These are phyloP conservation scores for Axis porcinus DNA, from an alignment of 2,113 vertebrate genomes.

Conservation along the genomic window DNA sequence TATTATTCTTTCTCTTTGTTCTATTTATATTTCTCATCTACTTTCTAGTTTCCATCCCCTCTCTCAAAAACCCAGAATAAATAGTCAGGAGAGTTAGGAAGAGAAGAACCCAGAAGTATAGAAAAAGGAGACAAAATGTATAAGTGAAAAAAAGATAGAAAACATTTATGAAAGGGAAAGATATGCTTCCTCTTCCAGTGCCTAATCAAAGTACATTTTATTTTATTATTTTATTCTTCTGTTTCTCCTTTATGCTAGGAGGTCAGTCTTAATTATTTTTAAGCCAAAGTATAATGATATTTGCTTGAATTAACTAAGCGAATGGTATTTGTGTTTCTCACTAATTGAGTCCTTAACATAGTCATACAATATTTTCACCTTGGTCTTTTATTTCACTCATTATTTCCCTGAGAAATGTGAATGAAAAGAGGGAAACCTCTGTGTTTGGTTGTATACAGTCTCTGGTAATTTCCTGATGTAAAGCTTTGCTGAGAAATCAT, in stretches of 20 bases:
- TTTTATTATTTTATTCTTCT: neutral
- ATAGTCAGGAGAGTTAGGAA: neutral
- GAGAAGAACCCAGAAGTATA: neutral
- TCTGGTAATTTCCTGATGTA: neutral
- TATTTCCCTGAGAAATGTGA: neutral
- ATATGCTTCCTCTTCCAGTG: neutral
- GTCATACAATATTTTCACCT: neutral
- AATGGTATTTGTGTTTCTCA: neutral
- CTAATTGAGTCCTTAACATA: neutral
- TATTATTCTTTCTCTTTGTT: neutral
- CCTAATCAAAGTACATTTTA: neutral
- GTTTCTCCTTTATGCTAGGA: neutral
- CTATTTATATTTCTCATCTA: neutral
- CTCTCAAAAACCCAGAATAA: neutral
- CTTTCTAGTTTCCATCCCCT: neutral
- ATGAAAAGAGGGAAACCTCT: neutral
- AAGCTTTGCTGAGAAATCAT: constrained; percentile 32
- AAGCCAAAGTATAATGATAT: neutral
- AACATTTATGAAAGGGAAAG: neutral
- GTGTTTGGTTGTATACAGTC: neutral
- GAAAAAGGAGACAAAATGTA: neutral
- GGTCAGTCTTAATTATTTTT: neutral
- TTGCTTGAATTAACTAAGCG: neutral
- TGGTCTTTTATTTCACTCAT: neutral
- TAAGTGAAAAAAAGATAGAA: neutral